Percentiles rank a stretch among this genome's conserved stretches.
Evolutionary conservation across 2,888 invertebrate species (phyloP).

Genomic region (Myopa tessellatipennis): DNA sequence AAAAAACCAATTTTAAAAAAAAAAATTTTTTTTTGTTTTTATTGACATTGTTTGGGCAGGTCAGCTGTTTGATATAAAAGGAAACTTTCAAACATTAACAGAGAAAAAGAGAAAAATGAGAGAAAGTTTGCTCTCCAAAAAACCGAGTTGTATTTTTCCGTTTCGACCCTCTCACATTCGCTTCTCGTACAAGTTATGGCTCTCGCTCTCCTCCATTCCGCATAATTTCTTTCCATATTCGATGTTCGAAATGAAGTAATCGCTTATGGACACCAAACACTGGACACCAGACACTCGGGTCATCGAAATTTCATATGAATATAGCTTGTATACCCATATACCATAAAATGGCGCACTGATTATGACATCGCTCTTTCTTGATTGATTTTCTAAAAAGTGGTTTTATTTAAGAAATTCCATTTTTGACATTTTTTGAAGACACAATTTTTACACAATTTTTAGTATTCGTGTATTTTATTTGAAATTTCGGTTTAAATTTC

Average conservation of each 20-base stretch:
- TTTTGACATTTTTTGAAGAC: too few species aligned
- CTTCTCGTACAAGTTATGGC: not conserved
- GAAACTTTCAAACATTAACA: not conserved
- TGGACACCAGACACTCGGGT: not conserved
- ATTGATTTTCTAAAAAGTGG: too few species aligned
- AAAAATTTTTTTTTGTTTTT: too few species aligned
- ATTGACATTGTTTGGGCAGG: not conserved
- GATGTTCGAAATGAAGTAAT: constrained; percentile 35
- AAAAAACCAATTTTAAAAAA: too few species aligned
- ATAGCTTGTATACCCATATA: too few species aligned
- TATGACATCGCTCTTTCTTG: too few species aligned
- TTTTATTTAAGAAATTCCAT: too few species aligned
- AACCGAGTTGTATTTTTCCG: not conserved
- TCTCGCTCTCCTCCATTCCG: not conserved
- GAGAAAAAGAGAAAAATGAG: not conserved
- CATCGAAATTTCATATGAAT: constrained; percentile 1
- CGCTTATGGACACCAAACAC: not conserved
- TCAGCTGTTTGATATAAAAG: not conserved
- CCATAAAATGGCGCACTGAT: not conserved
- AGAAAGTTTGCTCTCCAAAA: not conserved
- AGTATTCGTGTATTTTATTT: too few species aligned
- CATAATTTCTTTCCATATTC: not conserved
- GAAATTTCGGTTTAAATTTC: too few species aligned
- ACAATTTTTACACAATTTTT: too few species aligned
- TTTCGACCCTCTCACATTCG: not conserved